A percentile compares a stretch with the other conserved stretches of the same genome.
Evolutionary conservation across 1,140 invertebrate genomes (phyloP).

Genomic region (Lithobius niger): DNA sequence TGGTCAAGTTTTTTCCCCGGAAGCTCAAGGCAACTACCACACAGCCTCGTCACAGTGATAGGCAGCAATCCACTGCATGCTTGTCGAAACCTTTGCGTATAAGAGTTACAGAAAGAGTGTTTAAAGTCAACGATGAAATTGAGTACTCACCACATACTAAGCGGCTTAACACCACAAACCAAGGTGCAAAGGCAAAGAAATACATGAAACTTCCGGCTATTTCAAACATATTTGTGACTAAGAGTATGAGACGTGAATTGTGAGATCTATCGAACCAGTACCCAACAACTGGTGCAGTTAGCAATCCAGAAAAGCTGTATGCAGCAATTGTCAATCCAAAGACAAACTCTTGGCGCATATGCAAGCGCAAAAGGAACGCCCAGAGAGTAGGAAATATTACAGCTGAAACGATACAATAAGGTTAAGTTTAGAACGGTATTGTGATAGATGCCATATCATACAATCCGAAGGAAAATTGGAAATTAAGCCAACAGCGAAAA

Average conservation of each 20-base stretch:
- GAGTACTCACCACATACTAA: constrained; percentile 25
- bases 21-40: too few relatives aligned
- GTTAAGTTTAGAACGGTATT: too few relatives aligned
- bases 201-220: constrained; percentile 29
- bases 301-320: constrained; percentile 17
- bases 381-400: constrained; percentile 20
- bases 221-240: constrained; percentile 26
- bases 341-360: constrained; percentile 6
- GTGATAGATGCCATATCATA: too few relatives aligned
- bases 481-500: too few relatives aligned
- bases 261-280: constrained; percentile 15
- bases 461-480: too few relatives aligned
- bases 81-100: too few relatives aligned
- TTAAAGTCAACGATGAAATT: not conserved
- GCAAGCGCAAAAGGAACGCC: constrained; percentile 14
- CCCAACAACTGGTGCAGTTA: constrained; percentile 18
- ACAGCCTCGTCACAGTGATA: too few relatives aligned
- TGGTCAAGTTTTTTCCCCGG: too few relatives aligned
- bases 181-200: constrained; percentile 26
- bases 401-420: constrained; percentile 15
- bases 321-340: constrained; percentile 17
- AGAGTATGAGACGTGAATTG: constrained; percentile 24
- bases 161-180: constrained; percentile 28
- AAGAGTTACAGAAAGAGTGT: too few relatives aligned
- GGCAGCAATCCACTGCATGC: too few relatives aligned